A percentile compares a stretch with the other conserved stretches of the same genome.
phyloP scores from a whole-genome alignment of 2,797 vertebrate genomes.

The Poecile montanus region DNA sequence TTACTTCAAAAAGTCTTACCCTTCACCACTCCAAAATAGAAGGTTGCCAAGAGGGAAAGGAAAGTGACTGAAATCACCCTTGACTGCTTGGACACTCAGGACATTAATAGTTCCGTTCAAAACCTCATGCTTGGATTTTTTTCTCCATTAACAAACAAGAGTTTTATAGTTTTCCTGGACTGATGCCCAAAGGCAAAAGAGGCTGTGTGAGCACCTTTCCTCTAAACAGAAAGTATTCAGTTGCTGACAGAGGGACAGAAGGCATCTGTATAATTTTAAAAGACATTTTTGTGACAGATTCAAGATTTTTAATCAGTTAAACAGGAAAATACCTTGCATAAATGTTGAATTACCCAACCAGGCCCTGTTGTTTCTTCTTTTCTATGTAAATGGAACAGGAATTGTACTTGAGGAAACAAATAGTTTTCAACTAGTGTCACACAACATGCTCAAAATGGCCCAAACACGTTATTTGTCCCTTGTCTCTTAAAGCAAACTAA shows the following conservation, averaged over 20 bases:
- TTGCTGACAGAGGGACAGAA: neutral
- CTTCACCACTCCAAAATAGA: conserved; percentile 6
- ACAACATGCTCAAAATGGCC: neutral
- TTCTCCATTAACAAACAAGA: neutral
- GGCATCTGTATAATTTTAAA: neutral
- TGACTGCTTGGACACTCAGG: conserved; percentile 17
- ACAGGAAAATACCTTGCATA: neutral
- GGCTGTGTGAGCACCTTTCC: neutral
- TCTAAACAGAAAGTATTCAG: neutral
- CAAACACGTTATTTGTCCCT: neutral
- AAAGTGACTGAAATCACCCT: conserved; percentile 1
- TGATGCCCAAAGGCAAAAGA: neutral
- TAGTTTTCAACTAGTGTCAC: neutral
- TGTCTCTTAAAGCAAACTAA: neutral
- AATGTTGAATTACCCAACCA: neutral
- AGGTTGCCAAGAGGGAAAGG: neutral
- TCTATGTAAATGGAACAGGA: neutral
- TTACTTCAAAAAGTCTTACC: neutral
- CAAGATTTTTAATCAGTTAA: neutral
- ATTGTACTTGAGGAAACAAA: neutral
- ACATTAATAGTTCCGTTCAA: conserved; percentile 29
- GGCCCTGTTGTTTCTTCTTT: neutral
- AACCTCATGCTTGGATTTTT: neutral
- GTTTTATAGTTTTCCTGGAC: conserved; percentile 3
- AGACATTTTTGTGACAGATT: neutral